Conservation (phyloP, 2,797 vertebrate genomes). For the Scolopax bukidnonensis region DNA sequence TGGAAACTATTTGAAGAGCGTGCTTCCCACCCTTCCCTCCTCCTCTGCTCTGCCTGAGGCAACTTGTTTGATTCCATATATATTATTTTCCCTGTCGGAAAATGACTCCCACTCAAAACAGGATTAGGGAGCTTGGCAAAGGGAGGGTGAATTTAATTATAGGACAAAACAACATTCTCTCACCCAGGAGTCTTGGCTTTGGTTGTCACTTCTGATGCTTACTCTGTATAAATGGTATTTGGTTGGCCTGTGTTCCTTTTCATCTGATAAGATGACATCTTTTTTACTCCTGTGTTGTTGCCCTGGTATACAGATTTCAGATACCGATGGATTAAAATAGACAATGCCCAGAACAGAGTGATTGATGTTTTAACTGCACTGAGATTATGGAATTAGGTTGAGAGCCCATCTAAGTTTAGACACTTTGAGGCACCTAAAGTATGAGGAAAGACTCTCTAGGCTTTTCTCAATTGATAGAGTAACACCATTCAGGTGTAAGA, state of each 20-base stretch:
- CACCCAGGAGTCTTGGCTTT: slow-evolving; percentile 20
- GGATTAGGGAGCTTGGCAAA: slow-evolving; percentile 47
- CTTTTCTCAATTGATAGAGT: not conserved
- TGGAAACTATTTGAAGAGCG: slow-evolving; percentile 4
- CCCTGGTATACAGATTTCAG: not conserved
- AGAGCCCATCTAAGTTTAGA: not conserved
- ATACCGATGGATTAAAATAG: not conserved
- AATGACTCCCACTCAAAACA: slow-evolving; percentile 49
- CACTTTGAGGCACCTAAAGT: not conserved
- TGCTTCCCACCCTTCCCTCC: not conserved
- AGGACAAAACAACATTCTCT: slow-evolving; percentile 40
- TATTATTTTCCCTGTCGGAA: slow-evolving; percentile 42
- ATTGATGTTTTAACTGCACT: not conserved
- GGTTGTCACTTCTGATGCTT: slow-evolving; percentile 22
- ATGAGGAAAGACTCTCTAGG: not conserved
- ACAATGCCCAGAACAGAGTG: not conserved
- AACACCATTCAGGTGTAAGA: not conserved
- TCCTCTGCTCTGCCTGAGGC: not conserved
- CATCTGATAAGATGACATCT: slow-evolving; percentile 16
- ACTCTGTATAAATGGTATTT: slow-evolving; percentile 7
- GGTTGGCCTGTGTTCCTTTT: not conserved
- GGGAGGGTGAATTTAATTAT: slow-evolving; percentile 63
- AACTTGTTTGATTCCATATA: slow-evolving; percentile 40
- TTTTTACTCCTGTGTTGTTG: not conserved
- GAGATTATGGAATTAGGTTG: not conserved